These are phyloP conservation scores for Norana najaformis DNA, from an alignment of 2,888 invertebrate genomes.

Conservation along the genomic window DNA sequence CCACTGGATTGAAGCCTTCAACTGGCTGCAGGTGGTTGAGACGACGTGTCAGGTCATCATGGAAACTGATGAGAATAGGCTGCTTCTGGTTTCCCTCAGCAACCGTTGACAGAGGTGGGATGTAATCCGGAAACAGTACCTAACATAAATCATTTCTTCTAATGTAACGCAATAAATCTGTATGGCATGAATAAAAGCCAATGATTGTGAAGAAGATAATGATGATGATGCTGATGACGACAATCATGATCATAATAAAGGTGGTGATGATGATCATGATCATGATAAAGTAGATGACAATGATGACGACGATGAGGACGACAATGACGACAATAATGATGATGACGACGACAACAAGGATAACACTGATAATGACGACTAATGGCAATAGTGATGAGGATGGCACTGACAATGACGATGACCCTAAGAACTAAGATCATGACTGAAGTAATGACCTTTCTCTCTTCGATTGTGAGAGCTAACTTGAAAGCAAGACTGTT, in stretches of 20 bases:
- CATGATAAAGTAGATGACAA: not conserved
- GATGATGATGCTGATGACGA: no score
- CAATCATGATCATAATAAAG: no score
- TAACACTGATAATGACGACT: not conserved
- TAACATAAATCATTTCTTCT: not conserved
- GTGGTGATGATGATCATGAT: no score
- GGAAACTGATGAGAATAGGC: conserved; percentile 53
- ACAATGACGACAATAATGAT: not conserved
- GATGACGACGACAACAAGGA: no score
- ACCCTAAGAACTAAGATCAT: not conserved
- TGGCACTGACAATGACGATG: not conserved
- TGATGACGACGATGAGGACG: not conserved
- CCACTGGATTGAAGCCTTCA: conserved; percentile 53
- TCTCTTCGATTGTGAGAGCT: conserved; percentile 56
- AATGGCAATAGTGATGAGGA: not conserved
- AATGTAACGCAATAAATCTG: no score
- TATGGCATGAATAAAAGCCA: no score
- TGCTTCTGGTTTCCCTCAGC: conserved; percentile 48
- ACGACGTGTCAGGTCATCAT: conserved; percentile 53
- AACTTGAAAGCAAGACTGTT: conserved; percentile 54
- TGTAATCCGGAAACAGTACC: not conserved
- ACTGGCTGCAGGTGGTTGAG: conserved; percentile 53
- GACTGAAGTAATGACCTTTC: conserved; percentile 47
- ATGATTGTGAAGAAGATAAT: no score
- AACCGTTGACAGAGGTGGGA: not conserved